Base-by-base conservation (phyloP, 2,888 invertebrate genomes). In the Tiliacea citrago region DNA sequence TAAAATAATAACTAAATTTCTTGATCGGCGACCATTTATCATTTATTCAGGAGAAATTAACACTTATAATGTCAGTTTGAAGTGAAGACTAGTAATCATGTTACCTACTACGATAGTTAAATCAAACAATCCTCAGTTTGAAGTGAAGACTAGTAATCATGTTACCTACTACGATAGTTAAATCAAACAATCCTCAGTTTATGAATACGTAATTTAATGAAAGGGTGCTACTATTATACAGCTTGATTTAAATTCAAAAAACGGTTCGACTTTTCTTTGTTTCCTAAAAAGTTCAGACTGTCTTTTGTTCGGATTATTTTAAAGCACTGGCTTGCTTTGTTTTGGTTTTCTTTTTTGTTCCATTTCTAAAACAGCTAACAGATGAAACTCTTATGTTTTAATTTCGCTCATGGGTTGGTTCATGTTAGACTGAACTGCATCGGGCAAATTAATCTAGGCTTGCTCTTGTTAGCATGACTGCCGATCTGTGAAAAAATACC, bases 11-110 rank as follows among this genome's bases (percentile, higher is more conserved):
- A 75, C 47, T 53, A n/a, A 8, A 53, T 55, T 69, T 68, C 63
- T 24, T 70, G 58, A 70, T 77, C 57, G 66, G 24, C 57, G 21
- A 58, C 49, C 62, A 84, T 88, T 81, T 77, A 82, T 77, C 81
- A 86, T 87, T 81, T 73, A 84, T 88, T 88, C 85, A 81, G 35
- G 16, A 63, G 47, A 75, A 86, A 90, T 89, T 88, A 77, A 88
- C 85, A 87, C 88, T 86, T 88, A 83, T 12, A 53, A 53, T 88
- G 83, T 79, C 67, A 65, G 35, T 70, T 73, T 51, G 69, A 70
- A n/a, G 16, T 70, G 76, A 79, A 83, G 75, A 85, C 82, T 80
- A 84, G 57, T 84, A 87, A 90, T 91, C 90, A 88, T 42, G 69
- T 75, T 67, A 74, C 62, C 61, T 73, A 49, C 24, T 68, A 60